Percentiles rank a stretch among this genome's conserved stretches.
phyloP scores from a whole-genome alignment of 2,113 vertebrate genomes.

The Shinisaurus crocodilurus region DNA sequence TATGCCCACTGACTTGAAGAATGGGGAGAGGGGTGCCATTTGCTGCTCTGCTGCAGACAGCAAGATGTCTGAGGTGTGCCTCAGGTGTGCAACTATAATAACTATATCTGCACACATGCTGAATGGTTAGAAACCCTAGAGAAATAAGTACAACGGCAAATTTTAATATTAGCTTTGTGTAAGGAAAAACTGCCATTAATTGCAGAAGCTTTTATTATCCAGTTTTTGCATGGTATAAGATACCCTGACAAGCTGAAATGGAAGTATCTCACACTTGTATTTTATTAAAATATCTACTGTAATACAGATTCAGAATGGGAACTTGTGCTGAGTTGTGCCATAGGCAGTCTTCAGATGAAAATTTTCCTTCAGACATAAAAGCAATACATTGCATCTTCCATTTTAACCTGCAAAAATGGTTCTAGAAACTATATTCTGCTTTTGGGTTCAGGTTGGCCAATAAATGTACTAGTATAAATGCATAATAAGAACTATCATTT shows the following conservation, averaged over 20 bases:
- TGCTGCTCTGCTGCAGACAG: too few relatives aligned
- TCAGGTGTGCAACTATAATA: background rate
- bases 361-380: background rate
- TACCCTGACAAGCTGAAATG: background rate
- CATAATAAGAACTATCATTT: background rate
- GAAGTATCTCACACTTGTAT: background rate
- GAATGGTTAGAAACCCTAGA: background rate
- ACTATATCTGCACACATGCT: background rate
- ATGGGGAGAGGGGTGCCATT: too few relatives aligned
- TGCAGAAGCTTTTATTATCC: background rate
- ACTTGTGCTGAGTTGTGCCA: background rate
- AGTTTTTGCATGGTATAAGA: background rate
- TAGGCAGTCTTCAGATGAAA: background rate
- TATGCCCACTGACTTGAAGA: too few relatives aligned
- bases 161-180: background rate
- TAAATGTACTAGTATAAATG: background rate
- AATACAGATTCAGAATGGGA: background rate
- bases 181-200: background rate
- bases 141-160: background rate
- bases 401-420: background rate
- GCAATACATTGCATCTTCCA: background rate
- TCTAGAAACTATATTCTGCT: background rate
- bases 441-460: background rate
- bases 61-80: too few relatives aligned
- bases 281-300: background rate